These are phyloP conservation scores for Melanotaenia nigrans DNA, from an alignment of 2,797 vertebrate species.

Conservation along the genomic window DNA sequence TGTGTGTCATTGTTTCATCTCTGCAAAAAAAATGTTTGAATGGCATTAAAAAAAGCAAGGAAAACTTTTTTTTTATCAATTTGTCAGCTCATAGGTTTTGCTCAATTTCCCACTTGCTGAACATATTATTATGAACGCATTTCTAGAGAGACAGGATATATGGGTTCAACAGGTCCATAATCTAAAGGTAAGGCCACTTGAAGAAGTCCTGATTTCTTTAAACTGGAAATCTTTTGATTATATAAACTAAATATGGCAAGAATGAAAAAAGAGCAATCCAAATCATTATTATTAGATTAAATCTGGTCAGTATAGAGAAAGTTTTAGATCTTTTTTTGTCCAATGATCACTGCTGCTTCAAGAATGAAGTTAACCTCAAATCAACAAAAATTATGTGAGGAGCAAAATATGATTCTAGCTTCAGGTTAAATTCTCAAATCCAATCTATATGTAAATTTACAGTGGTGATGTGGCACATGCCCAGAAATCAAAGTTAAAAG, in stretches of 20 bases:
- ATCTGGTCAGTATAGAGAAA: neutral
- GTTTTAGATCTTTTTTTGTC: constrained; percentile 5
- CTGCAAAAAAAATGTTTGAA: constrained; percentile 11
- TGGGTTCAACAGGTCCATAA: neutral
- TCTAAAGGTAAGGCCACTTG: neutral
- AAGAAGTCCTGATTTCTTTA: neutral
- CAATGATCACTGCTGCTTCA: constrained; percentile 20
- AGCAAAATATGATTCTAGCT: constrained; percentile 83
- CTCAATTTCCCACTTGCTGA: constrained; percentile 3
- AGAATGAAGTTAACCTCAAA: constrained; percentile 67
- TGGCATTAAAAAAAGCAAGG: constrained; percentile 11
- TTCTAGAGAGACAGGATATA: neutral
- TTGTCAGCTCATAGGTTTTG: neutral
- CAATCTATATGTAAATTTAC: constrained; percentile 87
- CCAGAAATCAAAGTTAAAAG: constrained; percentile 77
- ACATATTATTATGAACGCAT: neutral
- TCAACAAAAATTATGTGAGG: constrained; percentile 79
- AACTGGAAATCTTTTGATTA: constrained; percentile 14
- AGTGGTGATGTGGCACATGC: constrained; percentile 71
- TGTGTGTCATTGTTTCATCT: constrained; percentile 43
- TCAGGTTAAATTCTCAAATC: constrained; percentile 84
- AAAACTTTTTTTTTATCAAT: constrained; percentile 20
- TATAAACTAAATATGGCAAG: neutral
- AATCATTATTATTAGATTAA: neutral
- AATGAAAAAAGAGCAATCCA: neutral